Evolutionary conservation across 2,113 vertebrate species (phyloP).

Genomic region (Podiceps cristatus): DNA sequence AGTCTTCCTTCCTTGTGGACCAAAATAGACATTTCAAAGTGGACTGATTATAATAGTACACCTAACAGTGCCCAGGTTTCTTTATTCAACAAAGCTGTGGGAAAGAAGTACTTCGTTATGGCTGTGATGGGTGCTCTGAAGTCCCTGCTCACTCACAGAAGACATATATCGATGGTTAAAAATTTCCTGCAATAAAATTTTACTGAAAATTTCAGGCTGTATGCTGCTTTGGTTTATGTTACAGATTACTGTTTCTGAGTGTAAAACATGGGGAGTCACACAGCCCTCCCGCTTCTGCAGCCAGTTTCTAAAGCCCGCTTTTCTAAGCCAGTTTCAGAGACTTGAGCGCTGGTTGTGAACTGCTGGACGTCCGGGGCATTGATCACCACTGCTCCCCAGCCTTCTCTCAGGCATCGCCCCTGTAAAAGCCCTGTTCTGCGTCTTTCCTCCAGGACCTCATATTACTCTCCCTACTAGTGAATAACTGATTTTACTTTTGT

Average conservation of each 20-base stretch:
- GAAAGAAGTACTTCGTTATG: background rate
- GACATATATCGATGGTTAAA: background rate
- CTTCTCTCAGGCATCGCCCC: rapidly evolving
- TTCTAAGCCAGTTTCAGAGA: background rate
- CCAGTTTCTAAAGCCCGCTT: too few species aligned
- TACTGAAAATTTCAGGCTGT: background rate
- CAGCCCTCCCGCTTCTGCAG: background rate
- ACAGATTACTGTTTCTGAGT: background rate
- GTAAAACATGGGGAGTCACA: background rate
- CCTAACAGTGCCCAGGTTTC: background rate
- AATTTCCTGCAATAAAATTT: background rate
- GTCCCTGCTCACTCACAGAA: background rate
- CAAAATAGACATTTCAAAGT: background rate
- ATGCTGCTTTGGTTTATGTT: background rate
- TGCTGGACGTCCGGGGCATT: background rate
- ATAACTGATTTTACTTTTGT: background rate
- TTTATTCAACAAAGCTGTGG: background rate
- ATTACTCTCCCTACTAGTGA: background rate
- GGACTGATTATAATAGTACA: background rate
- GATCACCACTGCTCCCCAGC: background rate
- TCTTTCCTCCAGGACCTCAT: background rate
- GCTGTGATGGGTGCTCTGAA: background rate
- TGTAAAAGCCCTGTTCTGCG: background rate
- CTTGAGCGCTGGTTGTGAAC: background rate
- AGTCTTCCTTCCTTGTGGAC: background rate